These are phyloP conservation scores for Megatriorchis doriae DNA, from an alignment of 2,113 vertebrate species.

Conservation along the genomic window DNA sequence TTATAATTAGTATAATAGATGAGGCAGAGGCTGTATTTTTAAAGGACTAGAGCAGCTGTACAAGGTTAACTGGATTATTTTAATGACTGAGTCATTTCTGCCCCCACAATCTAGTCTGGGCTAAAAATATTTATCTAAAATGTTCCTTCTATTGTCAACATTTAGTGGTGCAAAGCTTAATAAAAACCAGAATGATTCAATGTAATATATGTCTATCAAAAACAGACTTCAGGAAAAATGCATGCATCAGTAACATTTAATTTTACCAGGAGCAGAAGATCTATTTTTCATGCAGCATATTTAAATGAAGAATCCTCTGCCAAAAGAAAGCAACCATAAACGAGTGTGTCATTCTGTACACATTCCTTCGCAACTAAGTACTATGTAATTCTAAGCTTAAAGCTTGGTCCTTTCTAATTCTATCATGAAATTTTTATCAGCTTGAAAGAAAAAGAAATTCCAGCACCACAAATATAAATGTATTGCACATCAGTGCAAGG, in stretches of 20 bases:
- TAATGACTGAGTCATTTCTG: background rate
- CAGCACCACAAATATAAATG: background rate
- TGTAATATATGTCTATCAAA: constrained; percentile 30
- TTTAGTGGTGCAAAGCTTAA: background rate
- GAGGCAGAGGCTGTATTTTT: background rate
- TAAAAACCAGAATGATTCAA: background rate
- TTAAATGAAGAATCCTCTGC: constrained; percentile 7
- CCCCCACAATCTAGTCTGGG: background rate
- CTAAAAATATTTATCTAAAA: constrained; percentile 34
- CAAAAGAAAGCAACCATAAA: background rate
- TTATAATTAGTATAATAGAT: background rate
- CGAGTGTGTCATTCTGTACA: background rate
- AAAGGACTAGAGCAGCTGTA: background rate
- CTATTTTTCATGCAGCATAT: constrained; percentile 17
- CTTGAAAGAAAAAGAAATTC: background rate
- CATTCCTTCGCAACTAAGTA: background rate
- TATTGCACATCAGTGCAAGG: background rate
- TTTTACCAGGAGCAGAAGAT: constrained; percentile 17
- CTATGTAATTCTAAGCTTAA: background rate
- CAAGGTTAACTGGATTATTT: background rate
- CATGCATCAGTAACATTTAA: constrained; percentile 32
- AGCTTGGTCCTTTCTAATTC: background rate
- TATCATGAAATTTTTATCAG: background rate
- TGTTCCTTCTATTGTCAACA: background rate
- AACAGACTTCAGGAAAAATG: constrained; percentile 40